Evolutionary conservation across 2,888 invertebrate species (phyloP), one percentile per base, ranked within the genome.

Genomic region (Cylindroiulus punctatus): DNA sequence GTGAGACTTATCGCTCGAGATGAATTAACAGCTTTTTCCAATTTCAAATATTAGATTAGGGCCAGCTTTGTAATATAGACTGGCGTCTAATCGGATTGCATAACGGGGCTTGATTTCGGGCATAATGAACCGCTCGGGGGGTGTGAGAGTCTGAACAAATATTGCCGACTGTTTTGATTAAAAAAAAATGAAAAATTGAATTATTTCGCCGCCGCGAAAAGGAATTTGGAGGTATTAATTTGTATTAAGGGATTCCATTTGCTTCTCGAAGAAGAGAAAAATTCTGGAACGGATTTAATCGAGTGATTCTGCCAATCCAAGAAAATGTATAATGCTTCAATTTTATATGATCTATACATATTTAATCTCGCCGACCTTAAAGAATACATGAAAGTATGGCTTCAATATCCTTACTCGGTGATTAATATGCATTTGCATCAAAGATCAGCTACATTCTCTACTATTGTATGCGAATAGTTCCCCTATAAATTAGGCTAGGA

Each of bases 11-110:
- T 52, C 52, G 52, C 52, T 52, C 52, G 52, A n/a, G 52, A 52
- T 52, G 52, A 52, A 52, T 52, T 52, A 52, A 52, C 52, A 52
- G n/a, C 52, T 52, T 52, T 52, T 52, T 52, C n/a, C 52, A 52
- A 52, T 52, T 52, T 52, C 52, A 52, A 52, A 52, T 52, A 52
- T 52, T 52, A 52, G 52, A 52, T 52, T 52, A 52, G 52, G 52
- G n/a, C 52, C 52, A 4, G 52, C 52, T 52, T 52, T 52, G 52
- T n/a, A n/a, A 52, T n/a, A 52, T 14, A 52, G 2, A 52, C n/a
- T 52, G n/a, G 52, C 52, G 19, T n/a, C 52, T 52, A 52, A 52
- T 52, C 52, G 52, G 52, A 52, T 52, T 52, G 52, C 52, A 52
- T 52, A 52, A 52, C 52, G 52, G n/a, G 4, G 52, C 52, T 52